Evolutionary conservation across 2,113 vertebrate genomes (phyloP), one percentile per base, ranked within the genome.

Genomic region (Actinemys pallida): DNA sequence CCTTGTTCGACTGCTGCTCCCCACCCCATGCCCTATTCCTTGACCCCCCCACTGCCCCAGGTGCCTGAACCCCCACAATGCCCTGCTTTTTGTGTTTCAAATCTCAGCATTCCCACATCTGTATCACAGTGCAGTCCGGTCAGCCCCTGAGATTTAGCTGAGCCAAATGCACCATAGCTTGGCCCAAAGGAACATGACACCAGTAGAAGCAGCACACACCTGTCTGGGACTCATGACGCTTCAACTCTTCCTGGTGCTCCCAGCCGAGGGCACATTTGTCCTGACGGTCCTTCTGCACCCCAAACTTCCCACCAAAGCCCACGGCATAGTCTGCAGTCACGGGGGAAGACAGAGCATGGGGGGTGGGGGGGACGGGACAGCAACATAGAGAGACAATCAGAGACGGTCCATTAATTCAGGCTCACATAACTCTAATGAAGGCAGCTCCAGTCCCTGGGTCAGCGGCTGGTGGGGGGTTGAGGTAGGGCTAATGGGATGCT

Each of bases 271-370:
- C 98, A 50, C 97, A 97, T 87, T 98, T 99, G 97, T 99, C 99
- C 90, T 99, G 98, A 45, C 98, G 98, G 59, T 99, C 99, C 89
- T 96, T 98, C 97, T 99, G 99, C 25, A 99, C 98, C 0, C 99
- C 99, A 2, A 98, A 99, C 90, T 99, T 99, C 27, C 97, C 98
- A 82, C 96, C 98, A 65, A 98, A 98, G 47, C 97, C 97, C 79
- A 97, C 27, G 1, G 98, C 84, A 45, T 98, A 97, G 76, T 98
- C 98, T 98, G 96, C 83, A 96, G 57, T 13, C 92, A 90, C 19
- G 4, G 52, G 19, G 20, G 22, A 92, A 39, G 65, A 27, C 95
- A 92, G n/a, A 54, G 25, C 50, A 62, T 0, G 11, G 11, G 25
- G 45, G 78, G 53, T 6, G 10, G 25, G 62, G 5, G 45, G 6